phyloP scores from a whole-genome alignment of 2,113 vertebrate genomes.

The Pionites leucogaster region DNA sequence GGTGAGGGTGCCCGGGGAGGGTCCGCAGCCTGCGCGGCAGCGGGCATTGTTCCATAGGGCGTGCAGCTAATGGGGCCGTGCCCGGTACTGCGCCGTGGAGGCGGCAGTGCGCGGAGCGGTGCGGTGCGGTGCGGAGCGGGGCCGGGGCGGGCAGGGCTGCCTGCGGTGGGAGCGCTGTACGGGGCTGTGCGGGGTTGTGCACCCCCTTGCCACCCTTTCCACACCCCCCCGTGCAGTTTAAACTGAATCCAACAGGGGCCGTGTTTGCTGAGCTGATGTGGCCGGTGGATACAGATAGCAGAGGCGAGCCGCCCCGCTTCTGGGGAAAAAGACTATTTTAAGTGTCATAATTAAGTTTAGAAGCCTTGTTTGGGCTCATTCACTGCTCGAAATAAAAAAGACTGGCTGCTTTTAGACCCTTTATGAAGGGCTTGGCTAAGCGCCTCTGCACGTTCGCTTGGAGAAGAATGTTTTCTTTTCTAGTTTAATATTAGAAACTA shows the following conservation, averaged over 20 bases:
- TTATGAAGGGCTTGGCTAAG: conserved; percentile 63
- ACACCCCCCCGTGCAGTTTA: conserved; percentile 71
- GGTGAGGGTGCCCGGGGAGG: neutral
- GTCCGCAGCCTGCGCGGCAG: conserved; percentile 22
- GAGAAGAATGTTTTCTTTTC: conserved; percentile 58
- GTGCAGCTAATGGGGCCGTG: conserved; percentile 81
- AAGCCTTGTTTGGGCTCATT: conserved; percentile 72
- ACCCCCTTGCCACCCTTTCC: neutral
- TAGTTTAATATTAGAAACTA: conserved; percentile 71
- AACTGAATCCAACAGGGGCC: conserved; percentile 80
- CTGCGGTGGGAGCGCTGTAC: neutral
- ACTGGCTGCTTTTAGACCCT: conserved; percentile 59
- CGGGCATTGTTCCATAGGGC: conserved; percentile 77
- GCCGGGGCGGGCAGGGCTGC: neutral
- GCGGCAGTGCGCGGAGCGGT: conserved; percentile 51
- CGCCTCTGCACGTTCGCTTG: conserved; percentile 27
- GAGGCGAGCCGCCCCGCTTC: conserved; percentile 44
- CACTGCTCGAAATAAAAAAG: conserved; percentile 63
- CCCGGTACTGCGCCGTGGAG: conserved; percentile 83
- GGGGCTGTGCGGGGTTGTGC: neutral
- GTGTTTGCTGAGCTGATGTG: conserved; percentile 78
- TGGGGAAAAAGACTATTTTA: conserved; percentile 67
- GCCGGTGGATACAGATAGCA: conserved; percentile 50
- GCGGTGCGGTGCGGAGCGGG: neutral
- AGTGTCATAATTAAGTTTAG: conserved; percentile 75